Conservation (phyloP, 2,797 vertebrate genomes). For the Trematomus bernacchii region DNA sequence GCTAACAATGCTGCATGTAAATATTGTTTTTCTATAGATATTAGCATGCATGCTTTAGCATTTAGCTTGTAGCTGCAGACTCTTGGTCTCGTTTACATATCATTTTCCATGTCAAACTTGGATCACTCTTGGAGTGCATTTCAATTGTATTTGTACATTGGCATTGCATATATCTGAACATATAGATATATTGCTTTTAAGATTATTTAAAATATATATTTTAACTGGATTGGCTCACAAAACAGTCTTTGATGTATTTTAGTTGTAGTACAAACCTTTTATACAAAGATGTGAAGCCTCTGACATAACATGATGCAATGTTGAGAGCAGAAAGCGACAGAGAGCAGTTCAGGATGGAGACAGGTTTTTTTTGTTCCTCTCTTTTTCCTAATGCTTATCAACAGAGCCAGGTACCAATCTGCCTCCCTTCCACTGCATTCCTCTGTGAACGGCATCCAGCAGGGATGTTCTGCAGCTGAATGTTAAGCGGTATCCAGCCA, state of each 20-base stretch:
- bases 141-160: background rate
- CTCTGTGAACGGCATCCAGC: constrained; percentile 33
- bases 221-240: background rate
- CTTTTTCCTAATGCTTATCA: constrained; percentile 51
- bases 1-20: background rate
- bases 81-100: background rate
- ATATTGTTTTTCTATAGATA: background rate
- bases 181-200: background rate
- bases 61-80: background rate
- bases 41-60: background rate
- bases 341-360: constrained; percentile 21
- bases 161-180: background rate
- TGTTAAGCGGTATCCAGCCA: constrained; percentile 14
- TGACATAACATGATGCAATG: constrained; percentile 22
- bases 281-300: constrained; percentile 22
- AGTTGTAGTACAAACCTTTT: constrained; percentile 37
- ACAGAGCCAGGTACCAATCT: constrained; percentile 56
- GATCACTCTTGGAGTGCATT: background rate
- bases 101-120: background rate
- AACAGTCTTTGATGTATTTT: constrained; percentile 22
- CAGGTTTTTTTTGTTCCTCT: constrained; percentile 30
- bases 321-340: constrained; percentile 41
- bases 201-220: background rate
- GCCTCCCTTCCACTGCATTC: constrained; percentile 30
- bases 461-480: constrained; percentile 35